phyloP scores from a whole-genome alignment of 1,140 invertebrate genomes.

The Lordiphosa mommai region DNA sequence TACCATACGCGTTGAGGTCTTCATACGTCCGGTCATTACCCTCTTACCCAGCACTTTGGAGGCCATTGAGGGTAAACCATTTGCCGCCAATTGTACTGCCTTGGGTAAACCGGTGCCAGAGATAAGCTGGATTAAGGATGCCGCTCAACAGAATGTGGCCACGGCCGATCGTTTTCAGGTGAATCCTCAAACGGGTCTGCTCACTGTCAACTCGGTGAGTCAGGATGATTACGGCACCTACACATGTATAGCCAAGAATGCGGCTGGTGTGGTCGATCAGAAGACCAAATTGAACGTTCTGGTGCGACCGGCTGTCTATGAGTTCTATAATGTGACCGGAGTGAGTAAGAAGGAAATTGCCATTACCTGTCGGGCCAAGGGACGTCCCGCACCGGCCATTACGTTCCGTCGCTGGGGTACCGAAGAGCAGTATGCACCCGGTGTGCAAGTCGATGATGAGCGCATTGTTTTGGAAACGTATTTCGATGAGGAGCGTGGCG shows the following conservation, averaged over 20 bases:
- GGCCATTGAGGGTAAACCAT: constrained; percentile 89
- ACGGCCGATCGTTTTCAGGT: constrained; percentile 87
- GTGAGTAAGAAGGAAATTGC: constrained; percentile 83
- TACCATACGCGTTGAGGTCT: constrained; percentile 90
- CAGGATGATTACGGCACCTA: constrained; percentile 90
- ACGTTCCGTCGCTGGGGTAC: constrained; percentile 83
- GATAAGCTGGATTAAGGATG: constrained; percentile 89
- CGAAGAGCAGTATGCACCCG: constrained; percentile 82
- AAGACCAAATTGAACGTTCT: constrained; percentile 83
- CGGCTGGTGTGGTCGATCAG: constrained; percentile 86
- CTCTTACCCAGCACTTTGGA: constrained; percentile 82
- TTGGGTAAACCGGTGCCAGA: constrained; percentile 90
- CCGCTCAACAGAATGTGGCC: constrained; percentile 85
- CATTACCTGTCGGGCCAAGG: constrained; percentile 87
- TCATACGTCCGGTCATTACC: constrained; percentile 87
- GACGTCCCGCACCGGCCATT: constrained; percentile 88
- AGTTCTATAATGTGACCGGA: constrained; percentile 87
- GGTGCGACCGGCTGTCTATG: constrained; percentile 89
- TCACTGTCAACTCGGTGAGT: constrained; percentile 88
- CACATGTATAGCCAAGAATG: constrained; percentile 90
- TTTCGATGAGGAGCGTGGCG: constrained; percentile 82
- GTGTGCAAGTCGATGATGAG: constrained; percentile 83
- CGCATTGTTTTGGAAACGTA: constrained; percentile 83
- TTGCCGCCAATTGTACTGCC: constrained; percentile 87
- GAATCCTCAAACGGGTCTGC: constrained; percentile 84